phyloP scores from a whole-genome alignment of 2,888 invertebrate species.

The Dascillus cervinus region DNA sequence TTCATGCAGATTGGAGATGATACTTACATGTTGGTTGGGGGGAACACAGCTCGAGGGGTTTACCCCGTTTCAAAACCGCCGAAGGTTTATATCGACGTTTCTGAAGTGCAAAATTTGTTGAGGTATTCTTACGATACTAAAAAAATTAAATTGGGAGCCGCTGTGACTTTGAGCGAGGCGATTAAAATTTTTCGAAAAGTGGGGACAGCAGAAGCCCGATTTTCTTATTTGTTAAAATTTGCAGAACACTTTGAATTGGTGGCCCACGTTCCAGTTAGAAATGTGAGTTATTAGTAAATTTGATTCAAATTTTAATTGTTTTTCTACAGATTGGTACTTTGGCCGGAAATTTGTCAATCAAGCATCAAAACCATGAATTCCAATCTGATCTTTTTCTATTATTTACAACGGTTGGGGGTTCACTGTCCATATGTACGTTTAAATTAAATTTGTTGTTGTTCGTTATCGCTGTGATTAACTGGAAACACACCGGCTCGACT shows the following conservation, averaged over 20 bases:
- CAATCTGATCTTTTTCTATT: slow-evolving; percentile 68
- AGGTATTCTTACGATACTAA: slow-evolving; percentile 66
- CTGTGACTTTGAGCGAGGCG: slow-evolving; percentile 48
- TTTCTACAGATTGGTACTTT: slow-evolving; percentile 61
- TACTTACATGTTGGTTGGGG: slow-evolving; percentile 57
- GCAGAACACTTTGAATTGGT: slow-evolving; percentile 59
- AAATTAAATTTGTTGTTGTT: too few species aligned
- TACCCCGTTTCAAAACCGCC: slow-evolving; percentile 23
- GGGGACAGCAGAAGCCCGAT: slow-evolving; percentile 43
- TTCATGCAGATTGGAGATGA: slow-evolving; percentile 41
- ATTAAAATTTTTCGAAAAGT: slow-evolving; percentile 45
- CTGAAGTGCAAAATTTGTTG: slow-evolving; percentile 62
- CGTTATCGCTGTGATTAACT: too few species aligned
- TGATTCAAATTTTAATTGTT: too few species aligned
- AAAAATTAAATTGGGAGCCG: slow-evolving; percentile 50
- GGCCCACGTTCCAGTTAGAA: slow-evolving; percentile 64
- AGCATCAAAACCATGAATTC: slow-evolving; percentile 59
- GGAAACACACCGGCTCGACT: too few species aligned
- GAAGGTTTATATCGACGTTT: slow-evolving; percentile 57
- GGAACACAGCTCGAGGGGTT: slow-evolving; percentile 60
- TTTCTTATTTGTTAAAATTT: slow-evolving; percentile 51
- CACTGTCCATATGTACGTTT: slow-evolving; percentile 38
- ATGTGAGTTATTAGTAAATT: slow-evolving; percentile 57
- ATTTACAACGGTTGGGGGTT: slow-evolving; percentile 52
- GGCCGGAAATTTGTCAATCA: slow-evolving; percentile 66